Percentiles rank a stretch among this genome's conserved stretches.
Evolutionary conservation across 1,140 invertebrate species (phyloP).

Genomic region (Paramacrobiotus metropolitanus): DNA sequence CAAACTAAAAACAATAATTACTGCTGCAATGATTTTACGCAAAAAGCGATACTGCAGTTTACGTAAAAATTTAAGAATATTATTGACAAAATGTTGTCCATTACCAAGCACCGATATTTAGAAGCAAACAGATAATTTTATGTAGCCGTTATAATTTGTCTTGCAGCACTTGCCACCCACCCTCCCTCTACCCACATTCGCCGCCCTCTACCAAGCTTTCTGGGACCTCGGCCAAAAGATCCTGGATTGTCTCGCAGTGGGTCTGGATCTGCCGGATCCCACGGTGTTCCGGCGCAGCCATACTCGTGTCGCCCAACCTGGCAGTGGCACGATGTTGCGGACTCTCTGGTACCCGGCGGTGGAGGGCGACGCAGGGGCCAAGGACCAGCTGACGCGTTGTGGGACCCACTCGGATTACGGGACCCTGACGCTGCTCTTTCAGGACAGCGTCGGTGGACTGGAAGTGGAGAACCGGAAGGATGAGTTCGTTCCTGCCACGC

Average conservation of each 20-base stretch:
- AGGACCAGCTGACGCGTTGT: conserved; percentile 38
- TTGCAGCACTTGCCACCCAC: too few species aligned
- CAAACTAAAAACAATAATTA: too few species aligned
- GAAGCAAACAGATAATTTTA: too few species aligned
- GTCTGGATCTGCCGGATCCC: background rate
- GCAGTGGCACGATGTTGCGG: conserved; percentile 38
- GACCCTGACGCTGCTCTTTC: conserved; percentile 43
- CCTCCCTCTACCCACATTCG: too few species aligned
- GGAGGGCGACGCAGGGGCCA: conserved; percentile 18
- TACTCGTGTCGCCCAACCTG: background rate
- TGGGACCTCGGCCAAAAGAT: background rate
- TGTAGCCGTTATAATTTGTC: too few species aligned
- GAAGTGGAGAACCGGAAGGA: conserved; percentile 16
- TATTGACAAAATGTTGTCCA: too few species aligned
- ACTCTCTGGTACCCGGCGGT: conserved; percentile 37
- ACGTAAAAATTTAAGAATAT: too few species aligned
- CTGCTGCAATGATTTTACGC: too few species aligned
- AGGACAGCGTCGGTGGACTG: conserved; percentile 27
- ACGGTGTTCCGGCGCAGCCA: background rate
- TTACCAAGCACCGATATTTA: too few species aligned
- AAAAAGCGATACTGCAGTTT: too few species aligned
- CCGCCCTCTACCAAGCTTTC: background rate
- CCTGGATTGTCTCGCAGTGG: background rate
- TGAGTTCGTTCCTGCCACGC: conserved; percentile 29
- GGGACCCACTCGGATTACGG: conserved; percentile 45